Conservation (phyloP, 2,888 invertebrate species). For the Achlya flavicornis region DNA sequence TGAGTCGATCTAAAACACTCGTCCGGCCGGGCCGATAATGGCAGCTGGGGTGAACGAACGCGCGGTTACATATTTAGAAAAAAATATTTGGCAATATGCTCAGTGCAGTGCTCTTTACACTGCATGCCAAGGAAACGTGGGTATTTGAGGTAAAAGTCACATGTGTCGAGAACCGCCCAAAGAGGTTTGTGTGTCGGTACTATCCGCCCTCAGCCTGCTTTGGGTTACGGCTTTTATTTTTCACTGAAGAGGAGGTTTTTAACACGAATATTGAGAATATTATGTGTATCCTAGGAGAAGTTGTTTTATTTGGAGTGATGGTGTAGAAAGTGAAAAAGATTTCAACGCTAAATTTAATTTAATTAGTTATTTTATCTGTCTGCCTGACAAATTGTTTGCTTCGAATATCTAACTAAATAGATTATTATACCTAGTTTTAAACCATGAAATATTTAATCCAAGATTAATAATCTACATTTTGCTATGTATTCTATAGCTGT, state of each 20-base stretch:
- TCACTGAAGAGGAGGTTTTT: not conserved
- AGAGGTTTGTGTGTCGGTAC: not conserved
- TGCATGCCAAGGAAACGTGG: constrained; percentile 40
- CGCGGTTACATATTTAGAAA: constrained; percentile 82
- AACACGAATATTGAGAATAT: not conserved
- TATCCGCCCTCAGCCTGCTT: not conserved
- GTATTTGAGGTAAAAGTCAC: not conserved
- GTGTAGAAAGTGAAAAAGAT: not conserved
- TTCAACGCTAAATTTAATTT: not conserved
- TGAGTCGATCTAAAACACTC: constrained; percentile 76
- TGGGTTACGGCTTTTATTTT: not conserved
- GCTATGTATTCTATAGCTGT: too few species aligned
- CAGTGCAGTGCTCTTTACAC: constrained; percentile 64
- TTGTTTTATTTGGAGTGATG: not conserved
- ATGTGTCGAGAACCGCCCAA: not conserved
- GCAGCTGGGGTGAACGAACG: constrained; percentile 67
- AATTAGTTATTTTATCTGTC: too few species aligned
- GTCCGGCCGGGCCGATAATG: constrained; percentile 73
- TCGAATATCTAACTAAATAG: too few species aligned
- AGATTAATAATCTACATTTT: too few species aligned
- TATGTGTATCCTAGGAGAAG: not conserved
- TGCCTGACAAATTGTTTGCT: too few species aligned
- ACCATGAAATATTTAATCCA: too few species aligned
- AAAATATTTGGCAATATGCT: constrained; percentile 83
- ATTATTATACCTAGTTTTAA: too few species aligned